Evolutionary conservation across 2,888 invertebrate species (phyloP).

Genomic region (Oconnorella tubifera): DNA sequence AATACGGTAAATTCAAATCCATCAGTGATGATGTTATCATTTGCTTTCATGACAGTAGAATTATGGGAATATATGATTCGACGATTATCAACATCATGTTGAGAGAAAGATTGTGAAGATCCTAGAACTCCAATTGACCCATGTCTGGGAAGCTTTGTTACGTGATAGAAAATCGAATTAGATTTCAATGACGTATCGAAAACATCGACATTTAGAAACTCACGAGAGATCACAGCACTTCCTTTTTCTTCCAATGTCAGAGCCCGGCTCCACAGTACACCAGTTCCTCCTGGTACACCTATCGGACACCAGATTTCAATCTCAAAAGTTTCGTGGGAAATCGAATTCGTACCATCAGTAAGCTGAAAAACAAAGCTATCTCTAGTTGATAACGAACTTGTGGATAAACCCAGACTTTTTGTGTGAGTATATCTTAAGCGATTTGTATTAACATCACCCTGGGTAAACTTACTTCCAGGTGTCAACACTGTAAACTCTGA

Average conservation of each 20-base stretch:
- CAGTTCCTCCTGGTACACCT: slow-evolving; percentile 45
- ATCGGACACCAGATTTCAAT: slow-evolving; percentile 45
- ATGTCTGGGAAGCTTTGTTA: too few species aligned
- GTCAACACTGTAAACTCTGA: slow-evolving; percentile 23
- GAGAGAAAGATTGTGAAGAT: too few species aligned
- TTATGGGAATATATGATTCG: too few species aligned
- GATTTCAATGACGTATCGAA: too few species aligned
- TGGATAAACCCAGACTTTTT: neutral
- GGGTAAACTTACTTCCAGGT: slow-evolving; percentile 49
- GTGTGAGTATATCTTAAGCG: slow-evolving; percentile 50
- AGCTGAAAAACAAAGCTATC: slow-evolving; percentile 51
- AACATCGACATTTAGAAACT: neutral
- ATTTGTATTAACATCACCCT: slow-evolving; percentile 48
- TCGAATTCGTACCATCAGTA: slow-evolving; percentile 48
- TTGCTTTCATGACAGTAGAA: too few species aligned
- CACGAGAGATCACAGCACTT: neutral
- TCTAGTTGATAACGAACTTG: slow-evolving; percentile 3
- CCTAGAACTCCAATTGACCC: too few species aligned
- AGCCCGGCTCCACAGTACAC: slow-evolving; percentile 40
- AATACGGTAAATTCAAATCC: too few species aligned
- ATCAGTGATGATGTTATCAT: too few species aligned
- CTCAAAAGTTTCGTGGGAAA: slow-evolving; percentile 46
- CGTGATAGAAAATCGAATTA: too few species aligned
- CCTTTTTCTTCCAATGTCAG: neutral
- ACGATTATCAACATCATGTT: too few species aligned